A percentile compares a stretch with the other conserved stretches of the same genome.
Evolutionary conservation across 2,797 vertebrate genomes (phyloP).

Genomic region (Pogoniulus pusillus): DNA sequence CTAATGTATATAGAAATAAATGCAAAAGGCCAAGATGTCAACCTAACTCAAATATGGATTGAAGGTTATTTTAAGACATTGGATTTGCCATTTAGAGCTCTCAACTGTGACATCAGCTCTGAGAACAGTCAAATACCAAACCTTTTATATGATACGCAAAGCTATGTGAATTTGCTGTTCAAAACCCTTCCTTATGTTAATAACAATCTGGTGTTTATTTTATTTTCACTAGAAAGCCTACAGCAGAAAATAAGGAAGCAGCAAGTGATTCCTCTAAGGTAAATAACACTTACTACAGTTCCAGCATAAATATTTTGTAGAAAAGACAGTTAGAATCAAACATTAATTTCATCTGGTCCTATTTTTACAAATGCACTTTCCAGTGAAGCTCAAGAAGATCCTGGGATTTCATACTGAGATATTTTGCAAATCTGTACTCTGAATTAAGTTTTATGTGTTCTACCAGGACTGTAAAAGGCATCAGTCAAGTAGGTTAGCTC

Average conservation of each 20-base stretch:
- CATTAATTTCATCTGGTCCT: not conserved
- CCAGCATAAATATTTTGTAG: not conserved
- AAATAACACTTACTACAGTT: slow-evolving; percentile 8
- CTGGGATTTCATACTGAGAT: not conserved
- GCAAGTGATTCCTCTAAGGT: slow-evolving; percentile 65
- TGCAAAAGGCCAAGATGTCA: not conserved
- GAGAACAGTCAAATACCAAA: not conserved
- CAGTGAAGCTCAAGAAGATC: not conserved
- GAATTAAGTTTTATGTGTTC: not conserved
- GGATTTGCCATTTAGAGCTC: not conserved
- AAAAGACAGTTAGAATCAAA: not conserved
- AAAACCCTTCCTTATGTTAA: not conserved
- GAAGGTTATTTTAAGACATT: not conserved
- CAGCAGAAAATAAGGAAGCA: slow-evolving; percentile 36
- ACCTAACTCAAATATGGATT: not conserved
- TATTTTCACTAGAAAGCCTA: slow-evolving; percentile 42
- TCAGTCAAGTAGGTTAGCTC: not conserved
- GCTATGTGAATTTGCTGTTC: not conserved
- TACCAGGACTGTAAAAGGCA: not conserved
- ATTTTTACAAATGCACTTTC: not conserved
- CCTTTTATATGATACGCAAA: not conserved
- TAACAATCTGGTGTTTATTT: not conserved
- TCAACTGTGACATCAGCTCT: not conserved
- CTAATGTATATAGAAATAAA: not conserved
- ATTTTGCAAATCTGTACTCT: not conserved